Evolutionary conservation across 2,797 vertebrate genomes (phyloP).

Genomic region (Tangara arthus): DNA sequence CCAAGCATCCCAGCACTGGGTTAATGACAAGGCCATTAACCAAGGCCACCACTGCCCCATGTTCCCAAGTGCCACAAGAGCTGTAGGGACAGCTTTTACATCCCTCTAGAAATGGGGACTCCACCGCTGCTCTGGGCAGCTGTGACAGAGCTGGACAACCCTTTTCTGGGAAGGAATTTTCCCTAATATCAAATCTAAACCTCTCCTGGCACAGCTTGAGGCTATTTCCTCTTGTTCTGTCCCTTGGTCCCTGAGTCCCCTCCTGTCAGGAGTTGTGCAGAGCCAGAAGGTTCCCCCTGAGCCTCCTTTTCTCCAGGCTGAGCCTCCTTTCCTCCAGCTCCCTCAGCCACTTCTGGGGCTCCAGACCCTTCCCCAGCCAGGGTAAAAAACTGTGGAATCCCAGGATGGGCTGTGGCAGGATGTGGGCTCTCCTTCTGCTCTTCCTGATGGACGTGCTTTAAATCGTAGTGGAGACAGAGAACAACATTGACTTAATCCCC

Average conservation of each 20-base stretch:
- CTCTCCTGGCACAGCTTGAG: not conserved
- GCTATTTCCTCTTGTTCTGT: rapidly evolving
- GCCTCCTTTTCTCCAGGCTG: not conserved
- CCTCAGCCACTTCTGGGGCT: rapidly evolving
- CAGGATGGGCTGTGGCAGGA: not conserved
- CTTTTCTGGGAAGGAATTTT: not conserved
- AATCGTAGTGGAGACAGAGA: constrained; percentile 52
- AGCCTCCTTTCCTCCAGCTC: not conserved
- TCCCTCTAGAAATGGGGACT: not conserved
- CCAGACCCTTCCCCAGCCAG: not conserved
- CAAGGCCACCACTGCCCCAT: not conserved
- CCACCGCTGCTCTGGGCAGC: not conserved
- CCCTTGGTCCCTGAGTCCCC: not conserved
- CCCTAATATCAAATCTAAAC: not conserved
- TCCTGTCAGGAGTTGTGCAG: not conserved
- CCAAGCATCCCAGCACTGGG: not conserved
- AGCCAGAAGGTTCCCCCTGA: not conserved
- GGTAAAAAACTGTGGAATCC: not conserved
- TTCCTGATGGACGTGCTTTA: constrained; percentile 54
- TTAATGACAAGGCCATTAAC: not conserved
- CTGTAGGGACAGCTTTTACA: not conserved
- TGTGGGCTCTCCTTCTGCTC: constrained; percentile 34
- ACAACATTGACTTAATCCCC: constrained; percentile 67
- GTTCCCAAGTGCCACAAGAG: not conserved
- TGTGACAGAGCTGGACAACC: not conserved